Conservation (phyloP, 2,797 vertebrate species). For the Pyrocephalus nanus region DNA sequence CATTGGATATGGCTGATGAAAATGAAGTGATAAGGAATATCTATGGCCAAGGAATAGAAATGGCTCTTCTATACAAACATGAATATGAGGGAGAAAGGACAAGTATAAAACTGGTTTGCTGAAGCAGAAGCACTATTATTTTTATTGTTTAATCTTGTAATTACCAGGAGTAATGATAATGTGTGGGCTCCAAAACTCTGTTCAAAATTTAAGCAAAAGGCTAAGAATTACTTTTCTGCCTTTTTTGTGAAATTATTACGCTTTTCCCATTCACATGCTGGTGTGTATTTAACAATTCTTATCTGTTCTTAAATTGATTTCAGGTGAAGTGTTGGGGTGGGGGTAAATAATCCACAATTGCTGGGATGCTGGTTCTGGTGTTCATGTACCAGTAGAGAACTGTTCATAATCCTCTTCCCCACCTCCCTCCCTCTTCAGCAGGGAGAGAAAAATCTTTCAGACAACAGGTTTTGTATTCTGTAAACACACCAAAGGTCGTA, state of each 20-base stretch:
- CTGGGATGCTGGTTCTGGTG: not conserved
- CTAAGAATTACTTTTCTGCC: not conserved
- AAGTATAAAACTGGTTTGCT: not conserved
- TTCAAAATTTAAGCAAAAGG: not conserved
- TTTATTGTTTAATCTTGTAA: not conserved
- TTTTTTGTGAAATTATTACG: not conserved
- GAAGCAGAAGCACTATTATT: not conserved
- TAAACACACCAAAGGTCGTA: conserved; percentile 53
- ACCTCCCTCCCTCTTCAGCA: not conserved
- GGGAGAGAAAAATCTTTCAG: conserved; percentile 35
- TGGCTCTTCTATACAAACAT: not conserved
- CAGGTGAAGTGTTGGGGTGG: not conserved
- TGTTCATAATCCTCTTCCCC: not conserved
- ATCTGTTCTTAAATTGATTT: not conserved
- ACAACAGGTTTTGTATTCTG: conserved; percentile 44
- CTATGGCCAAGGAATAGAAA: not conserved
- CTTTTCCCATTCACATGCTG: not conserved
- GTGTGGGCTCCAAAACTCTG: not conserved
- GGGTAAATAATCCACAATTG: not conserved
- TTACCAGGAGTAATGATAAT: not conserved
- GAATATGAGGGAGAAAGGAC: not conserved
- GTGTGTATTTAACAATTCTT: not conserved
- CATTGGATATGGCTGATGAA: not conserved
- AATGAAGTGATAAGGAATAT: not conserved
- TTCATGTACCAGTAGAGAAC: not conserved